Evolutionary conservation across 1,140 invertebrate species (phyloP).

Genomic region (Drosophila leontia): DNA sequence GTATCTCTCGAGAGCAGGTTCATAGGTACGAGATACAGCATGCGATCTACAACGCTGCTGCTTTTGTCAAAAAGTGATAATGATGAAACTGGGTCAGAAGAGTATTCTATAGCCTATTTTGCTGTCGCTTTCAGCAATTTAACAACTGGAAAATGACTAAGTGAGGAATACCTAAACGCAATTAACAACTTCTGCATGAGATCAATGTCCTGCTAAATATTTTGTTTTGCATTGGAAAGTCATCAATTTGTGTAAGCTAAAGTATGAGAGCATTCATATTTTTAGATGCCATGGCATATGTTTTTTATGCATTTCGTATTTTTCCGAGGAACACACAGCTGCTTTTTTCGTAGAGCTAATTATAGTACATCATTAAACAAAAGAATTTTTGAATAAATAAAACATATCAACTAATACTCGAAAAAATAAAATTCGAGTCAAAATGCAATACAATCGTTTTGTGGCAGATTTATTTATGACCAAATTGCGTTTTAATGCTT

Average conservation of each 20-base stretch:
- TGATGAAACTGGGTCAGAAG: constrained; percentile 54
- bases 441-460: neutral
- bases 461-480: constrained; percentile 1
- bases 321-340: constrained; percentile 58
- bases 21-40: constrained; percentile 5
- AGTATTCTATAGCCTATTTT: constrained; percentile 23
- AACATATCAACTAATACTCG: constrained; percentile 18
- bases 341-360: constrained; percentile 61
- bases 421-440: constrained; percentile 6
- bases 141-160: constrained; percentile 13
- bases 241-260: constrained; percentile 15
- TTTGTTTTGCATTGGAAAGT: constrained; percentile 13
- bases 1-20: constrained; percentile 32
- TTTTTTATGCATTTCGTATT: constrained; percentile 48
- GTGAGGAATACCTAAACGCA: constrained; percentile 14
- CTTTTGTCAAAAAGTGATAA: constrained; percentile 52
- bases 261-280: constrained; percentile 66
- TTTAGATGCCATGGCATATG: constrained; percentile 64
- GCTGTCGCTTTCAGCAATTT: constrained; percentile 26
- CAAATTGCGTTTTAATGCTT: constrained; percentile 26
- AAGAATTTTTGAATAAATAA: constrained; percentile 43
- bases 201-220: constrained; percentile 33
- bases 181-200: constrained; percentile 30
- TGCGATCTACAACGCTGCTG: constrained; percentile 18
- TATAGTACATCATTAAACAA: constrained; percentile 60